Conservation (phyloP, 2,888 invertebrate species). For the Unio delphinus region DNA sequence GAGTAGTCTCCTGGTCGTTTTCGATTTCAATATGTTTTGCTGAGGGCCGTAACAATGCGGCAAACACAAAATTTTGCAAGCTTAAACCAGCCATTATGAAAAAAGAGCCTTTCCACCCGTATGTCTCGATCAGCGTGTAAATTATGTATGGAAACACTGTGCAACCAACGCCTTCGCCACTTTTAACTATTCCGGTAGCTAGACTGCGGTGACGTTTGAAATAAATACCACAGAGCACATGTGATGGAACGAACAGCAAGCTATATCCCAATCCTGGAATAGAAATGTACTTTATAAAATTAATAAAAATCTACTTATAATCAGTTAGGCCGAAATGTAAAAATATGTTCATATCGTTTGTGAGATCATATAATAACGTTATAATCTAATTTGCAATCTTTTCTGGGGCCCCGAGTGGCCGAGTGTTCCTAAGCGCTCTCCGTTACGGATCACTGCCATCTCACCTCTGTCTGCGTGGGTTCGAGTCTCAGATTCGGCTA, state of each 20-base stretch:
- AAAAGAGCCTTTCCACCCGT: slow-evolving; percentile 56
- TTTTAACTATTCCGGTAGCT: slow-evolving; percentile 51
- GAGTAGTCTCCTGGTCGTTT: too few relatives aligned
- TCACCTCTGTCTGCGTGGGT: too few relatives aligned
- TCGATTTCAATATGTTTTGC: slow-evolving; percentile 9
- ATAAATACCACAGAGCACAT: slow-evolving; percentile 55
- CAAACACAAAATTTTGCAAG: slow-evolving; percentile 46
- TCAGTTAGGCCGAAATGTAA: too few relatives aligned
- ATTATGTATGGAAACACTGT: slow-evolving; percentile 47
- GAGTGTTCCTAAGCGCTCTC: too few relatives aligned
- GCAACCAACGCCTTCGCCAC: slow-evolving; percentile 52
- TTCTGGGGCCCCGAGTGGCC: too few relatives aligned
- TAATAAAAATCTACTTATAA: too few relatives aligned
- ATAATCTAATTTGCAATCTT: too few relatives aligned
- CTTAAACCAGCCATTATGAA: slow-evolving; percentile 49
- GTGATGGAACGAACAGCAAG: slow-evolving; percentile 52
- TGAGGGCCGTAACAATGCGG: slow-evolving; percentile 40
- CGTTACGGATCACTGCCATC: too few relatives aligned
- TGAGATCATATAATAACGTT: too few relatives aligned
- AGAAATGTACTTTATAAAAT: too few relatives aligned
- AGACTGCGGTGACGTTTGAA: slow-evolving; percentile 49
- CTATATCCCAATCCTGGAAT: slow-evolving; percentile 53
- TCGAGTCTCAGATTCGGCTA: too few relatives aligned
- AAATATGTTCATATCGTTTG: too few relatives aligned
- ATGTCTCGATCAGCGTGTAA: slow-evolving; percentile 43